Evolutionary conservation across 1,140 invertebrate genomes (phyloP), one percentile per base, ranked within the genome.

Genomic region (Hyphantria cunea): DNA sequence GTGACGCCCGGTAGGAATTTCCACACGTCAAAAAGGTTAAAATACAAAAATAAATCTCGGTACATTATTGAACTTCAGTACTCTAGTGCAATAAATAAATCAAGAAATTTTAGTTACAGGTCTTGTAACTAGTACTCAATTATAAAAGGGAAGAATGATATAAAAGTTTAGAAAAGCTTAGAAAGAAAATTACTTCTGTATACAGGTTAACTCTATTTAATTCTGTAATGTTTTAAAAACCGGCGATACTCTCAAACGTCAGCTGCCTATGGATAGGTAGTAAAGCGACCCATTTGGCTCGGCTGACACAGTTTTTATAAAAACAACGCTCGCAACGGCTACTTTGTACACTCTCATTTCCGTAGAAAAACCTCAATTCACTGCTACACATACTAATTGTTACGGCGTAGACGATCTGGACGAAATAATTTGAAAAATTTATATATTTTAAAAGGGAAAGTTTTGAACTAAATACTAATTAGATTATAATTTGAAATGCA

Each of bases 201-300:
- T n/a, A n/a, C n/a, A 37, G 8, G 2, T 37, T 2, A 37, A 8
- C 34, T 37, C 3, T 7, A 37, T 37, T 2, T 37, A 37, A 37
- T 37, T 7, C 8, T 37, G 34, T 37, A 37, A 2, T 37, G 34
- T 2, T 37, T 37, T 37, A 37, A 2, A 37, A 37, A 37, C 3
- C 34, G 2, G 34, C 7, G 11, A 11, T 11, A 4, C 34, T 25
- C 17, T 3, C 17, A 25, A 25, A 37, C 34, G 34, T 7, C 34
- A 37, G 34, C 34, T 37, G 34, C 34, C 50, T 39, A 37, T 14
- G 11, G 37, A 15, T 53, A 53, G 34, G 37, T 53, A 53, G 33
- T 25, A 53, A 12, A 42, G 34, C 51, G 34, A 42, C 37, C 51
- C 37, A 53, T 53, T 53, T 53, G 51, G 10, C 41, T 44, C 34